Evolutionary conservation across 1,140 invertebrate genomes (phyloP), one percentile per base, ranked within the genome.

Genomic region (Diorhabda elongata): DNA sequence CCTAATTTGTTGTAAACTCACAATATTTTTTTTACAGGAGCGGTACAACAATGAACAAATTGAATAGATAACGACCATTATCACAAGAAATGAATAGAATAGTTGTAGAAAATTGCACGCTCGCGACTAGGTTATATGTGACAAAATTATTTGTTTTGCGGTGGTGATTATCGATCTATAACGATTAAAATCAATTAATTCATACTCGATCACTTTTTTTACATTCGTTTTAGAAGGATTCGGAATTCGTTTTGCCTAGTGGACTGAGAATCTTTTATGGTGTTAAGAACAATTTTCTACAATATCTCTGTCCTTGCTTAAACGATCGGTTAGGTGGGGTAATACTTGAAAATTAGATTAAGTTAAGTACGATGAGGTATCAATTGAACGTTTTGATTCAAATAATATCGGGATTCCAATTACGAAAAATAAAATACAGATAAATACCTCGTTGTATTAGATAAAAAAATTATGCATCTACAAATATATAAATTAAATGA

Each of bases 281-380:
- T n/a, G 47, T n/a, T 52, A 52, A 52, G 47, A 52, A 52, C 63
- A 44, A 64, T 64, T 64, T 64, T 64, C 63, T 64, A 64, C 63
- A 64, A 64, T 64, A 62, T 62, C 7, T 64, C 45, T 64, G 63
- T 64, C 63, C 63, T 64, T 64, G 63, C 63, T 56, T n/a, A 44
- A 63, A 44, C 61, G 61, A 42, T 63, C 3, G 8, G 3, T n/a
- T 5, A 42, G 61, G 43, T 8, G 41, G 42, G 43, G 5, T 64
- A 57, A 9, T 47, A 64, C 63, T 64, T 57, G 63, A 57, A 64
- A 64, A 64, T 64, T 64, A 52, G 63, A 64, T 64, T 42, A 57
- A 64, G 45, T 64, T 6, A 52, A 64, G 63, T 47, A 64, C 56
- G 52, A 64, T 64, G 47, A 64, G 63, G 63, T 64, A 47, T 57